A percentile compares a stretch with the other conserved stretches of the same genome.
Evolutionary conservation across 2,797 vertebrate species (phyloP).

Genomic region (Meda fulgida): DNA sequence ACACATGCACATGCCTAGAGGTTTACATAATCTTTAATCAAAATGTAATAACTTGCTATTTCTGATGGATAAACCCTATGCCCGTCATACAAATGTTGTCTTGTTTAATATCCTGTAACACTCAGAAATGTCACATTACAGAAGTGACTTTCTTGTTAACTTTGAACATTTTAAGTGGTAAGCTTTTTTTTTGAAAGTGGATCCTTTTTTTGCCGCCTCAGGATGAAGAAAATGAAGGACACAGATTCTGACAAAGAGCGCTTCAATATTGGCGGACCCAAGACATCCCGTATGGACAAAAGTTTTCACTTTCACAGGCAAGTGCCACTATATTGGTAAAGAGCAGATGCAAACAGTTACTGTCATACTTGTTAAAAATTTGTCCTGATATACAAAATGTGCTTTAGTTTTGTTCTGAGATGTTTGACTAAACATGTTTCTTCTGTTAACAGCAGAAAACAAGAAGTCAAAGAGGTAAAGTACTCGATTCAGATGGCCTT

Average conservation of each 20-base stretch:
- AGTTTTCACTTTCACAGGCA: constrained; percentile 38
- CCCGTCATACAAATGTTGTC: background rate
- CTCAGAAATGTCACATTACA: background rate
- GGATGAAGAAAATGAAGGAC: constrained; percentile 50
- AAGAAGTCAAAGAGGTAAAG: constrained; percentile 21
- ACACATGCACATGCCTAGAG: too few species aligned
- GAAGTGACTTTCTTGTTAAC: background rate
- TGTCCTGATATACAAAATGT: background rate
- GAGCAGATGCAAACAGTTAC: background rate
- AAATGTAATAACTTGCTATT: too few species aligned
- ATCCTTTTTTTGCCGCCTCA: constrained; percentile 25
- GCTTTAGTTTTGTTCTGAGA: background rate
- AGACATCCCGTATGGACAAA: background rate
- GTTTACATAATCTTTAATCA: too few species aligned
- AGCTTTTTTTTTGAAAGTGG: background rate
- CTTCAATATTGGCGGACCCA: background rate
- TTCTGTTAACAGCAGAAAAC: background rate
- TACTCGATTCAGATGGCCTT: background rate
- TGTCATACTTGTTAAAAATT: background rate
- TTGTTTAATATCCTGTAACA: too few species aligned
- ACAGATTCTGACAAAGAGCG: constrained; percentile 46
- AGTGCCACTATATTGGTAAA: constrained; percentile 20
- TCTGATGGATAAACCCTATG: too few species aligned
- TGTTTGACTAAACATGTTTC: background rate
- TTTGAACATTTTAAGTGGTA: background rate